phyloP scores from a whole-genome alignment of 2,797 vertebrate species.

The Pipistrellus pygmaeus region DNA sequence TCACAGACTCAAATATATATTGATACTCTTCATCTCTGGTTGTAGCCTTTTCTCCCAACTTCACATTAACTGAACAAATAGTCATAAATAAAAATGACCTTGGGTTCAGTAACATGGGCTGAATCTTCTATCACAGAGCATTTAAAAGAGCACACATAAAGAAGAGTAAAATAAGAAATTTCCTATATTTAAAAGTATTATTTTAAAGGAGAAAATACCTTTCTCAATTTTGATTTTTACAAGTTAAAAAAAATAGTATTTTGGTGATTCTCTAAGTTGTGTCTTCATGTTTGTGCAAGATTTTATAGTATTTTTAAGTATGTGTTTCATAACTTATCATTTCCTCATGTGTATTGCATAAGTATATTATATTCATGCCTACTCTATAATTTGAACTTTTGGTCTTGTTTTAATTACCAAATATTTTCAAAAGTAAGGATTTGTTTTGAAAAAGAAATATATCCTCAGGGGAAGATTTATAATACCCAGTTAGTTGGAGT shows the following conservation, averaged over 20 bases:
- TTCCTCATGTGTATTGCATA: neutral
- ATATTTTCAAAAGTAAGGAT: slow-evolving; percentile 56
- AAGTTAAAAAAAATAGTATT: slow-evolving; percentile 8
- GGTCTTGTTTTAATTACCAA: slow-evolving; percentile 3
- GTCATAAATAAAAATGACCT: slow-evolving; percentile 47
- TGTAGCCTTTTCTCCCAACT: neutral
- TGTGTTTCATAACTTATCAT: neutral
- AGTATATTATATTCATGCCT: neutral
- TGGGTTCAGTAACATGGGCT: neutral
- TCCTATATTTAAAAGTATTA: neutral
- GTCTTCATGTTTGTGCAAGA: neutral
- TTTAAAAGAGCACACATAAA: neutral
- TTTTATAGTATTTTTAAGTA: slow-evolving; percentile 36
- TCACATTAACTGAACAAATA: slow-evolving; percentile 26
- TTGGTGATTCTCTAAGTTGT: neutral
- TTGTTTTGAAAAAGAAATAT: slow-evolving; percentile 48
- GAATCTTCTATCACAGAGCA: neutral
- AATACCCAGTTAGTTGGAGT: neutral
- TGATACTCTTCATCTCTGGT: neutral
- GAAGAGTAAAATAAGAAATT: neutral
- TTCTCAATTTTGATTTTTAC: slow-evolving; percentile 2
- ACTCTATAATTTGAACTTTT: slow-evolving; percentile 28
- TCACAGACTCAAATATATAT: slow-evolving; percentile 20
- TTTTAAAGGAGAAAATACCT: slow-evolving; percentile 34
- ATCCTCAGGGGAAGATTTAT: neutral